A percentile compares a stretch with the other conserved stretches of the same genome.
Conservation (phyloP, 2,113 vertebrate species). For the Thalassoma bifasciatum region DNA sequence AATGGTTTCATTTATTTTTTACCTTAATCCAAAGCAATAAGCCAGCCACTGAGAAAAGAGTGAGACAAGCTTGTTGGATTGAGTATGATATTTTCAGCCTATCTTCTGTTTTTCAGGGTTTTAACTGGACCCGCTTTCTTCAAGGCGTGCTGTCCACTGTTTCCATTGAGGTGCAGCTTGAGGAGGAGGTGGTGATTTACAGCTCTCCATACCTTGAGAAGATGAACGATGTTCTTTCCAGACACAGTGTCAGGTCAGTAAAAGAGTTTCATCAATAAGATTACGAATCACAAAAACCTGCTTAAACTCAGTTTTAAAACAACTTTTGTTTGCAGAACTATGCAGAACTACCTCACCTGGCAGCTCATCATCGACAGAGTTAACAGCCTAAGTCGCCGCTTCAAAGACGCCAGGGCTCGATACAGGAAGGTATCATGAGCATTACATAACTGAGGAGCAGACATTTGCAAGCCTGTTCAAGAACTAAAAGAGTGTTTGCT, state of each 20-base stretch:
- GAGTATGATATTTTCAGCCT: too few relatives aligned
- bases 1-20: too few relatives aligned
- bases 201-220: conserved; percentile 91
- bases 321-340: conserved; percentile 82
- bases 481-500: neutral
- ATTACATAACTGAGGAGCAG: neutral
- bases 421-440: conserved; percentile 84
- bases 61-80: too few relatives aligned
- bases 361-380: conserved; percentile 90
- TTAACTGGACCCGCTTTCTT: conserved; percentile 95
- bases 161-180: conserved; percentile 77
- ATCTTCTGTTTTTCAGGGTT: conserved; percentile 83
- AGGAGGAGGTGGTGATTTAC: conserved; percentile 94
- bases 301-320: neutral
- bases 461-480: neutral
- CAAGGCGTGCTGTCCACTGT: conserved; percentile 90
- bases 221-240: conserved; percentile 86
- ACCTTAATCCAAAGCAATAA: too few relatives aligned
- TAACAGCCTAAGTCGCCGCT: conserved; percentile 90
- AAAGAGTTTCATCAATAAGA: neutral
- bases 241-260: conserved; percentile 88
- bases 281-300: neutral
- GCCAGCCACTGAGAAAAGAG: too few relatives aligned
- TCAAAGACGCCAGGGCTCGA: conserved; percentile 89
- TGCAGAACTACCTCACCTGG: conserved; percentile 98